phyloP scores from a whole-genome alignment of 2,888 invertebrate genomes.

The Colostygia pectinataria region DNA sequence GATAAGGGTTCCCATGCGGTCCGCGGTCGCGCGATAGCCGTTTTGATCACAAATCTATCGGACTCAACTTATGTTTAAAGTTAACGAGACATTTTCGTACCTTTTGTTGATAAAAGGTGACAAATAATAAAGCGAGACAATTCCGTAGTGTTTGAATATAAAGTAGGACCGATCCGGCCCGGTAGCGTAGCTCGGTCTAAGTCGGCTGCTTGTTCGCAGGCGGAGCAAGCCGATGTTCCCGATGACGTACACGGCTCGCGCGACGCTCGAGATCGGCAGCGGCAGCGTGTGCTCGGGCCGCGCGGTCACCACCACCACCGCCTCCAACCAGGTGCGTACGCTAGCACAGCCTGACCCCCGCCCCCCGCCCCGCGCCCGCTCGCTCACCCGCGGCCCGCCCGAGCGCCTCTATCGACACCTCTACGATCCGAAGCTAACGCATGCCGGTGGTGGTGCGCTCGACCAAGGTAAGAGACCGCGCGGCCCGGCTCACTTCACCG shows the following conservation, averaged over 20 bases:
- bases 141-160: too few relatives aligned
- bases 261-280: slow-evolving; percentile 79
- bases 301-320: slow-evolving; percentile 79
- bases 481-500: slow-evolving; percentile 37
- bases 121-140: too few relatives aligned
- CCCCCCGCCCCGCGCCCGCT: slow-evolving; percentile 8
- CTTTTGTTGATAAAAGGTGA: too few relatives aligned
- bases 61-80: too few relatives aligned
- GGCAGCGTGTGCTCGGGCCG: slow-evolving; percentile 77
- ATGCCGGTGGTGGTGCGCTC: slow-evolving; percentile 42
- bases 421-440: slow-evolving; percentile 3
- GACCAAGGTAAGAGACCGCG: slow-evolving; percentile 39
- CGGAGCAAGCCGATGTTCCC: slow-evolving; percentile 75
- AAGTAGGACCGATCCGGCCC: slow-evolving; percentile 2
- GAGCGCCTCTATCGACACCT: slow-evolving; percentile 9
- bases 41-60: not conserved
- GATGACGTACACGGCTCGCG: slow-evolving; percentile 80
- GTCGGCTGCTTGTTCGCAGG: slow-evolving; percentile 55
- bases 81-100: too few relatives aligned
- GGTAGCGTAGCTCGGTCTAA: slow-evolving; percentile 10
- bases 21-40: slow-evolving; percentile 9
- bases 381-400: slow-evolving; percentile 17
- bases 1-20: not conserved
- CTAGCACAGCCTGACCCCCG: slow-evolving; percentile 23
- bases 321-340: slow-evolving; percentile 80